Evolutionary conservation across 1,140 invertebrate species (phyloP).

Genomic region (Chelonus insularis): DNA sequence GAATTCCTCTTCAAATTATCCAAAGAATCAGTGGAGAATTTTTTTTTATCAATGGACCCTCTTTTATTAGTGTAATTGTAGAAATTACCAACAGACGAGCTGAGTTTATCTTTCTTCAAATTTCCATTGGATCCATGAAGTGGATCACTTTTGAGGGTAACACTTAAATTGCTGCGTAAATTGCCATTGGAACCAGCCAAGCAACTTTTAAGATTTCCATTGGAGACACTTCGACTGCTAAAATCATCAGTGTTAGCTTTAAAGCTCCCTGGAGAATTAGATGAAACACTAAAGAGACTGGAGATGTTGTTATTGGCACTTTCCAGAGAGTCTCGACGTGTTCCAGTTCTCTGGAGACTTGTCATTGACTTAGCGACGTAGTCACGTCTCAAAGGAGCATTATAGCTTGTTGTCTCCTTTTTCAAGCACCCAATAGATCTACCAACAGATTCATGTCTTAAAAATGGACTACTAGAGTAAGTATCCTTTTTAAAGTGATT

Average conservation of each 20-base stretch:
- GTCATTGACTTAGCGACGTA: slow-evolving; percentile 56
- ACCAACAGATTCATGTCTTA: slow-evolving; percentile 46
- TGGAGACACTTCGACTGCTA: slow-evolving; percentile 34
- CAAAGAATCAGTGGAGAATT: slow-evolving; percentile 72
- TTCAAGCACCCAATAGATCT: slow-evolving; percentile 60
- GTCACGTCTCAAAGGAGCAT: slow-evolving; percentile 58
- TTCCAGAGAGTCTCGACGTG: slow-evolving; percentile 47
- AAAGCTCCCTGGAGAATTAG: slow-evolving; percentile 35
- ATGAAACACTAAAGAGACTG: slow-evolving; percentile 35
- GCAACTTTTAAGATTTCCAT: slow-evolving; percentile 48
- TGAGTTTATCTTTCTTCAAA: slow-evolving; percentile 43
- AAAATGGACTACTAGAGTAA: slow-evolving; percentile 31
- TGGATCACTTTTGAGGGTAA: slow-evolving; percentile 52
- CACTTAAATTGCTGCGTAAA: slow-evolving; percentile 48
- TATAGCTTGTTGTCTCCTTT: slow-evolving; percentile 57
- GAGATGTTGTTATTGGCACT: slow-evolving; percentile 38
- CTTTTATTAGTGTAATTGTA: slow-evolving; percentile 43
- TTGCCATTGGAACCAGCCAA: slow-evolving; percentile 50
- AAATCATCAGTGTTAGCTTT: slow-evolving; percentile 27
- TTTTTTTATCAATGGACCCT: slow-evolving; percentile 62
- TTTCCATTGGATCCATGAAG: slow-evolving; percentile 49
- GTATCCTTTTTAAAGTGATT: slow-evolving; percentile 47
- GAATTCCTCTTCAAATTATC: slow-evolving; percentile 68
- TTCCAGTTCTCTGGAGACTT: slow-evolving; percentile 43
- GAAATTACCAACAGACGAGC: slow-evolving; percentile 35